Evolutionary conservation across 2,888 invertebrate genomes (phyloP), one percentile per base, ranked within the genome.

Genomic region (Microctonus brassicae): DNA sequence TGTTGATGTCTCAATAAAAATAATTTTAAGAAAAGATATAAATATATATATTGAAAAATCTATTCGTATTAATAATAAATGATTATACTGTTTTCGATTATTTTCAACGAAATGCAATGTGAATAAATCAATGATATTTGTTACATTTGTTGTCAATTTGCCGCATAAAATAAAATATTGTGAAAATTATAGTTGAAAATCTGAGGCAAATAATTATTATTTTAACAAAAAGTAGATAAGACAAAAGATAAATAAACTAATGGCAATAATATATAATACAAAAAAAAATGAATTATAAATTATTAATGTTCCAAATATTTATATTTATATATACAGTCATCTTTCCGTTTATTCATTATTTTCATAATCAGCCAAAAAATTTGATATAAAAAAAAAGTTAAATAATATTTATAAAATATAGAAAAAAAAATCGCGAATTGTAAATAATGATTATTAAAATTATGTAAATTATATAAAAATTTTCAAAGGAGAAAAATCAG

Each of bases 251-350:
- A 60, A 2, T n/a, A 57, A n/a, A 13, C 10, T 20, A 17, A 10
- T 60, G 24, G 34, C 33, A 60, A 60, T 33, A 60, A 65, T 34
- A 52, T 34, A 60, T 60, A 58, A n/a, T 53, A 47, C 17, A 47
- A 47, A 47, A 17, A 47, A 52, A 53, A 52, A 20, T 26, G 53
- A 60, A 60, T n/a, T n/a, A n/a, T n/a, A n/a, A n/a, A n/a, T n/a
- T n/a, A n/a, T n/a, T n/a, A n/a, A n/a, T n/a, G n/a, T n/a, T n/a
- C n/a, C n/a, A n/a, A n/a, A n/a, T n/a, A n/a, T n/a, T n/a, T n/a
- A n/a, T n/a, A n/a, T n/a, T n/a, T n/a, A n/a, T n/a, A n/a, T n/a
- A n/a, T n/a, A n/a, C n/a, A n/a, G n/a, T n/a, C n/a, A n/a, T n/a
- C n/a, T n/a, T n/a, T n/a, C n/a, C n/a, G n/a, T n/a, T n/a, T n/a